These are phyloP conservation scores for Plebejus argus DNA, from an alignment of 2,888 invertebrate genomes.

Conservation along the genomic window DNA sequence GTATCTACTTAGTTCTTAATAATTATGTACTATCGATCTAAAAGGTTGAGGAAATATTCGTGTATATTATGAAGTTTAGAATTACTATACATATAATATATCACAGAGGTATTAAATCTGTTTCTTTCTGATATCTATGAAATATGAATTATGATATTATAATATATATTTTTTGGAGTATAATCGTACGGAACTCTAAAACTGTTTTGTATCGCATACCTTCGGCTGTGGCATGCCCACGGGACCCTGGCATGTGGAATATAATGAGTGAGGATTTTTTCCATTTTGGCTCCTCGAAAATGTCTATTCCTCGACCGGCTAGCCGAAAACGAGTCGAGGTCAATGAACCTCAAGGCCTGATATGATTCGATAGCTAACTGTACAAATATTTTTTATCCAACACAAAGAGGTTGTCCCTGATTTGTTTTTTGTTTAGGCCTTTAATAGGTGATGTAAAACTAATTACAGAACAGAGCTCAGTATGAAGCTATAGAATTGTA, in stretches of 20 bases:
- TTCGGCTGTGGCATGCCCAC: neutral
- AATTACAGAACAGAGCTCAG: neutral
- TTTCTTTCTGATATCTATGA: no score
- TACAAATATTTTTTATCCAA: conserved; percentile 68
- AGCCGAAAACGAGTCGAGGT: conserved; percentile 59
- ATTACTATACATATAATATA: neutral
- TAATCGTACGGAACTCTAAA: neutral
- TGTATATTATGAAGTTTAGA: neutral
- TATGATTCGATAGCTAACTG: conserved; percentile 78
- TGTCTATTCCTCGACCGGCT: conserved; percentile 57
- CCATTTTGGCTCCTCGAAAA: conserved; percentile 49
- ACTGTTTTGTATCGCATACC: neutral
- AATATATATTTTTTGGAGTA: no score
- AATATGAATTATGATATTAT: no score
- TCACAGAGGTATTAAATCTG: no score
- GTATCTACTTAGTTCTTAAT: no score
- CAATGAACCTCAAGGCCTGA: conserved; percentile 60
- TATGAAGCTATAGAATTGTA: neutral
- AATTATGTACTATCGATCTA: no score
- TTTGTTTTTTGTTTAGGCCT: conserved; percentile 48
- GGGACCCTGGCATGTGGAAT: conserved; percentile 11
- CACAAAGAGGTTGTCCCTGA: conserved; percentile 67
- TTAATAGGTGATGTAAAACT: neutral
- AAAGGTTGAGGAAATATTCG: neutral
- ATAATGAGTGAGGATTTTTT: conserved; percentile 33